Evolutionary conservation across 2,888 invertebrate genomes (phyloP), one percentile per base, ranked within the genome.

Genomic region (Chloromyia formosa): DNA sequence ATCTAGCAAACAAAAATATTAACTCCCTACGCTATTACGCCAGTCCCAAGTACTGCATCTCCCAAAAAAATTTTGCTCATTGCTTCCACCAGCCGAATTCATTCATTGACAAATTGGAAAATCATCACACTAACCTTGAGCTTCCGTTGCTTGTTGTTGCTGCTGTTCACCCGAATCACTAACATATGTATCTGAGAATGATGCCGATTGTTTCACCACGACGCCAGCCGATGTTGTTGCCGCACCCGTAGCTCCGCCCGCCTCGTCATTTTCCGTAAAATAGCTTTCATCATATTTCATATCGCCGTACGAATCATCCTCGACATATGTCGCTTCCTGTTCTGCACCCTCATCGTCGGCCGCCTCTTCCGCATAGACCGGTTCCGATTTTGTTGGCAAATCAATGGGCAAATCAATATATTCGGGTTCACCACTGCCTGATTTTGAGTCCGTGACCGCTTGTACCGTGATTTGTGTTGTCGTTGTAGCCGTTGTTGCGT

Each of bases 271-370:
- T 79, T 86, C 86, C 23, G 86, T 86, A 78, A 86, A 86, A 74
- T 86, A 86, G 78, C 84, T 85, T 77, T 86, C 86, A 78, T 86
- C 86, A 77, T 86, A 86, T 74, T 86, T 84, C 88, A 90, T 89
- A 84, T 90, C 90, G 84, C 89, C 89, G 82, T 90, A 90, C 1
- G 90, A 88, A 83, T 90, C 90, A 75, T 90, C 90, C 84, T 90
- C 90, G 81, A 90, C 90, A 79, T 90, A 90, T 80, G 88, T 87
- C 0, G 89, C 87, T 81, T 90, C 90, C 80, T 89, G 89, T 80
- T 90, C 90, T 76, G 88, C 89, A 35, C 89, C 86, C 80, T 88
- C 90, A 78, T 89, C 90, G 79, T 90, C 90, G 77, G 89, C 90
- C 77, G 88, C 87, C 82, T 90, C 90, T 77, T 90, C 90, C 58